Conservation (phyloP, 1,140 invertebrate genomes). For the Diachasma alloeum region DNA sequence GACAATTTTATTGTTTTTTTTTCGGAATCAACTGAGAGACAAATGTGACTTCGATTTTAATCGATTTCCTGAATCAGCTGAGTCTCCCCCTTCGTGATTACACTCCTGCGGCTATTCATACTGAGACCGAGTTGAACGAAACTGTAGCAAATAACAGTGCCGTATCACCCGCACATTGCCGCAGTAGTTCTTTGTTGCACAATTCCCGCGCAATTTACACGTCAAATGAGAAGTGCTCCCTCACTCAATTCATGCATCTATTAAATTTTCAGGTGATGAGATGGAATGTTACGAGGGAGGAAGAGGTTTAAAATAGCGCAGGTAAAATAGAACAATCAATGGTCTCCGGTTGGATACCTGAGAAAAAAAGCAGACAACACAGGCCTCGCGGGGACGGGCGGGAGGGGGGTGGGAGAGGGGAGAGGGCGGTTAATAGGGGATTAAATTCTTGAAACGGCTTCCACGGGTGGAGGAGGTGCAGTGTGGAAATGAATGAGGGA, state of each 20-base stretch:
- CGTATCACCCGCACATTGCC: background rate
- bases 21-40: background rate
- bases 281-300: background rate
- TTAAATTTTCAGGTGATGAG: background rate
- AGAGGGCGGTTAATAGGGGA: background rate
- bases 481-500: slow-evolving; percentile 24
- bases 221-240: background rate
- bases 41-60: background rate
- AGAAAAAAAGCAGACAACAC: background rate
- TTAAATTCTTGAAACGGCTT: slow-evolving; percentile 2
- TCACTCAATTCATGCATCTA: background rate
- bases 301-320: background rate
- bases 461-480: background rate
- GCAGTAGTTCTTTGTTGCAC: background rate
- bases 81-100: background rate
- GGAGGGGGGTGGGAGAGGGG: too few species aligned
- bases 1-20: too few species aligned
- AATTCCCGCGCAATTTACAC: background rate
- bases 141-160: slow-evolving; percentile 23
- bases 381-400: background rate
- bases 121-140: background rate
- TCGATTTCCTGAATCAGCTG: slow-evolving; percentile 2
- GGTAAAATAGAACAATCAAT: background rate
- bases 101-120: slow-evolving; percentile 18
- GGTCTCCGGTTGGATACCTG: background rate